Conservation (phyloP, 2,888 invertebrate species). For the Dysmachus trigonus region DNA sequence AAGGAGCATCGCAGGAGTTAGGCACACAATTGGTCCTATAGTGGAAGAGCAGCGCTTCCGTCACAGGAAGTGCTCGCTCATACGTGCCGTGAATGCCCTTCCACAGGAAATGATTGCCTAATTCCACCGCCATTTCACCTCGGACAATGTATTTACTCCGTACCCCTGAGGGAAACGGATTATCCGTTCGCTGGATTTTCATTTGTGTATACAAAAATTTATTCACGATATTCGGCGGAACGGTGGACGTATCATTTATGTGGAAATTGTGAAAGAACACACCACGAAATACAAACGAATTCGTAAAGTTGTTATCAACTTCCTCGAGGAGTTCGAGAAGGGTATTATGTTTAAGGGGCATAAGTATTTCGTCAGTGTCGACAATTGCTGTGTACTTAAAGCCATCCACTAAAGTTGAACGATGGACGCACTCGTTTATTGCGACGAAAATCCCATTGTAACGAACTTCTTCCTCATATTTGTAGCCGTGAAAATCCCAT, state of each 20-base stretch:
- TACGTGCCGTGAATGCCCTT: conserved; percentile 56
- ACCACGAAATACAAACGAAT: conserved; percentile 64
- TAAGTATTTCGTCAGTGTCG: conserved; percentile 86
- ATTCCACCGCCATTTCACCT: conserved; percentile 83
- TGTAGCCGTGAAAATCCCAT: conserved; percentile 62
- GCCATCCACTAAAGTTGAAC: conserved; percentile 77
- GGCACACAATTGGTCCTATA: conserved; percentile 59
- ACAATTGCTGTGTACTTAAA: conserved; percentile 84
- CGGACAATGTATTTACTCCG: conserved; percentile 88
- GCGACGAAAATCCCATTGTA: conserved; percentile 86
- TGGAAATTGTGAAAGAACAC: conserved; percentile 66
- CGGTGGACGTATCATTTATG: conserved; percentile 61
- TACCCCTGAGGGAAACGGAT: conserved; percentile 71
- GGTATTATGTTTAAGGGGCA: conserved; percentile 80
- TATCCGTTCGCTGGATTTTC: conserved; percentile 59
- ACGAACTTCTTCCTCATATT: conserved; percentile 60
- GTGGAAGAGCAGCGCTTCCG: conserved; percentile 61
- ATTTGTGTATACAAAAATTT: conserved; percentile 62
- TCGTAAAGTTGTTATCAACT: conserved; percentile 56
- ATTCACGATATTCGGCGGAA: conserved; percentile 56
- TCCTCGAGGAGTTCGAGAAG: conserved; percentile 65
- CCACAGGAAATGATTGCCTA: conserved; percentile 86
- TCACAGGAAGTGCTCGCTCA: conserved; percentile 57
- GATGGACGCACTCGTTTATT: conserved; percentile 89
- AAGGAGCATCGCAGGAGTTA: conserved; percentile 55